These are phyloP conservation scores for Epinephelus moara DNA, from an alignment of 2,113 vertebrate genomes.

Conservation along the genomic window DNA sequence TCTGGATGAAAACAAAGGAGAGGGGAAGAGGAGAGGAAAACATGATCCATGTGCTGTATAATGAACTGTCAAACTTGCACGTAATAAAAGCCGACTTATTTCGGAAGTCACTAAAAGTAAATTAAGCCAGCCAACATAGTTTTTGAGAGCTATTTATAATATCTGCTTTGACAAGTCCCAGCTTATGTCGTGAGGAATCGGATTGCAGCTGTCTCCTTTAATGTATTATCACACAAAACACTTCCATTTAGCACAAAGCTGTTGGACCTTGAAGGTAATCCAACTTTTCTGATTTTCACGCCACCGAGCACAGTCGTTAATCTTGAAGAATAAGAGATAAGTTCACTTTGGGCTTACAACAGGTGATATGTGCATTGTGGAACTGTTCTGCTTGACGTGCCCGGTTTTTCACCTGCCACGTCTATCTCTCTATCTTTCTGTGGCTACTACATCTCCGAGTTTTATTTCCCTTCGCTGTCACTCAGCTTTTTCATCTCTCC, in stretches of 20 bases:
- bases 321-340: constrained; percentile 3
- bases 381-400: constrained; percentile 1
- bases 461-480: constrained; percentile 19
- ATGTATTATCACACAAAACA: constrained; percentile 29
- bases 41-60: constrained; percentile 21
- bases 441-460: not conserved
- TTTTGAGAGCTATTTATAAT: constrained; percentile 57
- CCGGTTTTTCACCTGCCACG: not conserved
- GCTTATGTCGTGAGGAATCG: constrained; percentile 14
- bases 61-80: constrained; percentile 25
- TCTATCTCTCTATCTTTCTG: not conserved
- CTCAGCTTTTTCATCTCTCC: not conserved
- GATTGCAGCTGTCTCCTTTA: constrained; percentile 44
- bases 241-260: constrained; percentile 32
- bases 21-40: not conserved
- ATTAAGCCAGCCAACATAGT: constrained; percentile 21
- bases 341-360: constrained; percentile 8
- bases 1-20: constrained; percentile 77
- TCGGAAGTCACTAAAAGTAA: constrained; percentile 29
- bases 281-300: constrained; percentile 22
- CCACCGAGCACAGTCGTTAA: not conserved
- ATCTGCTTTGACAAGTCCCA: constrained; percentile 46
- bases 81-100: constrained; percentile 28
- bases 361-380: not conserved
- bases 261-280: constrained; percentile 47